These are phyloP conservation scores for Hippocampus barbouri DNA, from an alignment of 2,113 vertebrate species.

Conservation along the genomic window DNA sequence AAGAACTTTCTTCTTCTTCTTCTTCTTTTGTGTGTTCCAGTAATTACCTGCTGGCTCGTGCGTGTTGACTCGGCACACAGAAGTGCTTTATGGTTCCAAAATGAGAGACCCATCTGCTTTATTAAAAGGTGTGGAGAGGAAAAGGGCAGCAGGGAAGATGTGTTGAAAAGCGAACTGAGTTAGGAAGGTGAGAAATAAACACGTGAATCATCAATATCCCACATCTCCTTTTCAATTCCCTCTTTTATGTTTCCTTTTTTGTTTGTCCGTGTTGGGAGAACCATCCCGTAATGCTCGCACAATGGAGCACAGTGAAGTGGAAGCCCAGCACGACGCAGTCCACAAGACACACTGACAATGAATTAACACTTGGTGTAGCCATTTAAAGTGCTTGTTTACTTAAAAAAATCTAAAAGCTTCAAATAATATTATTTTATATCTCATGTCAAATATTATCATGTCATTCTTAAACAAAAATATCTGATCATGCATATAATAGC, in stretches of 20 bases:
- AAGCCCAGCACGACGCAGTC: background rate
- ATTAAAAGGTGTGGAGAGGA: conserved; percentile 55
- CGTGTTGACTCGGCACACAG: conserved; percentile 40
- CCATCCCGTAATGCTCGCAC: conserved; percentile 60
- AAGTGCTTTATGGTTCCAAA: conserved; percentile 22
- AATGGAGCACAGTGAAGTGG: conserved; percentile 52
- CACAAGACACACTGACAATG: conserved; percentile 45
- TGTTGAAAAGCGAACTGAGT: conserved; percentile 43
- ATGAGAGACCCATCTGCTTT: conserved; percentile 32
- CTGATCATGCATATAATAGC: no score
- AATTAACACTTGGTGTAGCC: background rate
- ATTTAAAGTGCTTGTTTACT: background rate
- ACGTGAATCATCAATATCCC: conserved; percentile 66
- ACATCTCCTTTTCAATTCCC: conserved; percentile 52
- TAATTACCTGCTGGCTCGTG: conserved; percentile 15
- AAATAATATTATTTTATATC: no score
- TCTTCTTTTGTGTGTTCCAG: conserved; percentile 11
- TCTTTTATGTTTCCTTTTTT: conserved; percentile 66
- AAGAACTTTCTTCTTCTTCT: background rate
- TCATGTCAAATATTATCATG: no score
- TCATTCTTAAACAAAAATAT: no score
- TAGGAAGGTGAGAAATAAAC: conserved; percentile 59
- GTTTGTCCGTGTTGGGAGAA: conserved; percentile 45
- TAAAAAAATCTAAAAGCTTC: background rate
- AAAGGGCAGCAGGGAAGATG: conserved; percentile 14